Conservation (phyloP, 1,140 invertebrate genomes). For the Anoplophora glabripennis region DNA sequence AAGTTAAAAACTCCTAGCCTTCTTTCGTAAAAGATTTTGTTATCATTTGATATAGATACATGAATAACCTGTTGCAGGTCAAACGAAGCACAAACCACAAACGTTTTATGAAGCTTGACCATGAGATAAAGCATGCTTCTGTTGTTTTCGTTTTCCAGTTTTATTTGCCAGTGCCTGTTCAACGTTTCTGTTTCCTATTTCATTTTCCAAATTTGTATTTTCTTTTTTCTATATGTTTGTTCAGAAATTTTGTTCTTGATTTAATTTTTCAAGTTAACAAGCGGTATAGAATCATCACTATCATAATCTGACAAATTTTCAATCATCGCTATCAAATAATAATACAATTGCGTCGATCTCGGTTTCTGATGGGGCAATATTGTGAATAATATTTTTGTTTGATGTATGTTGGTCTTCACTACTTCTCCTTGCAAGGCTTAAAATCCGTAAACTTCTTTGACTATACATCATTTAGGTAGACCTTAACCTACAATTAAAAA, state of each 20-base stretch:
- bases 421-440: slow-evolving; percentile 4
- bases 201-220: slow-evolving; percentile 4
- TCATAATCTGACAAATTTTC: slow-evolving; percentile 8
- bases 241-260: slow-evolving; percentile 2
- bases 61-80: too few species aligned
- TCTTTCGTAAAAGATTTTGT: too few species aligned
- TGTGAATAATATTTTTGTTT: slow-evolving; percentile 1
- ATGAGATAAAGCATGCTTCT: slow-evolving; percentile 10
- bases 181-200: background rate
- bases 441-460: slow-evolving; percentile 6
- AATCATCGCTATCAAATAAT: slow-evolving; percentile 11
- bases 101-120: too few species aligned
- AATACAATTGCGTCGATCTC: background rate
- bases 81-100: too few species aligned
- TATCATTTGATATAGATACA: too few species aligned
- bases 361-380: background rate
- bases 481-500: slow-evolving; percentile 5
- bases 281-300: slow-evolving; percentile 7
- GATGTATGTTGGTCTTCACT: background rate
- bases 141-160: slow-evolving; percentile 4
- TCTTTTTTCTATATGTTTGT: slow-evolving; percentile 4
- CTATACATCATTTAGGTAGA: slow-evolving; percentile 9
- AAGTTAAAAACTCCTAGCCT: too few species aligned
- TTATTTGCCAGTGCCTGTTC: background rate
- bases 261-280: slow-evolving; percentile 3